Percentiles rank a stretch among this genome's conserved stretches.
phyloP scores from a whole-genome alignment of 1,140 invertebrate genomes.

The Oncopodura yosiiana region DNA sequence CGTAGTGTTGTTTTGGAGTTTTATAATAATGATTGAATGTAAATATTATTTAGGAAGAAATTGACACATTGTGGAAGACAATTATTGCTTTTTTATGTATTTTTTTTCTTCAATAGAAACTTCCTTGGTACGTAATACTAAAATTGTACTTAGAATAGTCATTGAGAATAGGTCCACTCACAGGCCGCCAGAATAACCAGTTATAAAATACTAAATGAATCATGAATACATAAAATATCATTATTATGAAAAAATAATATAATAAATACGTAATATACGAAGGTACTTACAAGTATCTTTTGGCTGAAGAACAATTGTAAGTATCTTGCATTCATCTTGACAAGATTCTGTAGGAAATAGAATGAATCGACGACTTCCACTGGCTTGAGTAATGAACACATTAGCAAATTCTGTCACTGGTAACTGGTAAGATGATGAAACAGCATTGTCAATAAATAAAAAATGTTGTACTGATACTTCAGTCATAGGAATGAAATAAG shows the following conservation, averaged over 20 bases:
- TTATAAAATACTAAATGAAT: conserved; percentile 64
- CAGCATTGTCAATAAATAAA: conserved; percentile 56
- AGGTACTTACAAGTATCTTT: conserved; percentile 60
- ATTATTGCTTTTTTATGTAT: no score
- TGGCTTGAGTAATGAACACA: conserved; percentile 56
- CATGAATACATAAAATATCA: conserved; percentile 4
- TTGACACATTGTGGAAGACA: no score
- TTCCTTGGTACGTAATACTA: conserved; percentile 56
- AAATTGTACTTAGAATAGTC: conserved; percentile 44
- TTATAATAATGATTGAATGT: no score
- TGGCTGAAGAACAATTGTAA: conserved; percentile 53
- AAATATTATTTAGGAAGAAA: no score
- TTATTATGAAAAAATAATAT: conserved; percentile 18
- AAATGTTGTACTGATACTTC: conserved; percentile 60
- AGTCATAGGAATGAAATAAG: conserved; percentile 49
- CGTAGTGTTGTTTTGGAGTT: no score
- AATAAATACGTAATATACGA: no score
- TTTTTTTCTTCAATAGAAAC: conserved; percentile 35
- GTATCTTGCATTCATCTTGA: conserved; percentile 49
- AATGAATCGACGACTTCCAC: conserved; percentile 53
- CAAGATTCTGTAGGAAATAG: conserved; percentile 59
- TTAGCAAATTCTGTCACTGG: conserved; percentile 66
- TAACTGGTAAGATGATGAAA: conserved; percentile 48
- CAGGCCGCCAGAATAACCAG: conserved; percentile 71
- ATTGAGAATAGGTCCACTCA: conserved; percentile 49